A percentile compares a stretch with the other conserved stretches of the same genome.
Evolutionary conservation across 1,140 invertebrate species (phyloP).

Genomic region (Diuraphis noxia): DNA sequence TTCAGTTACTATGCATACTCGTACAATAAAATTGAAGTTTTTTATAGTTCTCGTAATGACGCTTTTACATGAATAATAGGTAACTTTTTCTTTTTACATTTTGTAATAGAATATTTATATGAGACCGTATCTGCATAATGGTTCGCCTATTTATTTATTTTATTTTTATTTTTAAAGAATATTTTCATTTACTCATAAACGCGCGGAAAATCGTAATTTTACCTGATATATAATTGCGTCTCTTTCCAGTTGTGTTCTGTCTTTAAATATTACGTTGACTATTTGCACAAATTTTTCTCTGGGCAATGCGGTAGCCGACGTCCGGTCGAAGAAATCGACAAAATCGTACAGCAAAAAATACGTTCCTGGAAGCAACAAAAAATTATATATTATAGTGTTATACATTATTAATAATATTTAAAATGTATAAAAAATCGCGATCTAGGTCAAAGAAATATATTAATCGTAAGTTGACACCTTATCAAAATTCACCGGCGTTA

Average conservation of each 20-base stretch:
- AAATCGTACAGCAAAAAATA: constrained; percentile 91
- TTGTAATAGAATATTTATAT: constrained; percentile 15
- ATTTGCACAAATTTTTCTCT: constrained; percentile 83
- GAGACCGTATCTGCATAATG: not conserved
- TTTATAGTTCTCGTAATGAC: not conserved
- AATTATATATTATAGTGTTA: not conserved
- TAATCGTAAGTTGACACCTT: not conserved
- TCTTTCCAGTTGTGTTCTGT: constrained; percentile 76
- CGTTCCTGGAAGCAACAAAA: constrained; percentile 69
- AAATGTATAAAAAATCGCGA: not conserved
- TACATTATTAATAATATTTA: not conserved
- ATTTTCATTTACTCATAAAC: not conserved
- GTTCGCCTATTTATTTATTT: not conserved
- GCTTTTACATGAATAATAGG: constrained; percentile 8
- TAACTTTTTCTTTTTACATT: not conserved
- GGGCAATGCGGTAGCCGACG: constrained; percentile 76
- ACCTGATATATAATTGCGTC: constrained; percentile 92
- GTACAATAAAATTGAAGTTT: not conserved
- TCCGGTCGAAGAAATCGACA: constrained; percentile 85
- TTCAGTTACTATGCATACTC: not conserved
- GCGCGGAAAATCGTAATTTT: constrained; percentile 52
- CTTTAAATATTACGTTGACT: constrained; percentile 85
- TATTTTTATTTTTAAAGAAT: not conserved
- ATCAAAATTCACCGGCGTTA: constrained; percentile 14
- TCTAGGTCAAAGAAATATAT: not conserved